Evolutionary conservation across 2,113 vertebrate species (phyloP), one percentile per base, ranked within the genome.

Genomic region (Mastomys natalensis): DNA sequence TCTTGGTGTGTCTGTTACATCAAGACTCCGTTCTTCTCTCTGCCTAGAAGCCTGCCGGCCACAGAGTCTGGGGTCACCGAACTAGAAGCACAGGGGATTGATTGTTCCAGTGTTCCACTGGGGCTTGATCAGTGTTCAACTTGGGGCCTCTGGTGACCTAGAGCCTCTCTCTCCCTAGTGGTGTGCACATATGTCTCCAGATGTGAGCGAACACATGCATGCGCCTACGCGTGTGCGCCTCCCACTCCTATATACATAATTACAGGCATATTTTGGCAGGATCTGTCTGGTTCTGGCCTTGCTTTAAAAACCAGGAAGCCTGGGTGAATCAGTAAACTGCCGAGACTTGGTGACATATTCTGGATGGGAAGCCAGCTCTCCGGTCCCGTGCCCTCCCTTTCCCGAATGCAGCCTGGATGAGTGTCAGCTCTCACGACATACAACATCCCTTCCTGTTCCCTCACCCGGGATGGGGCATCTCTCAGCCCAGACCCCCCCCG

Each of bases 381-480:
- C 2, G 55, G 11, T 12, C 51, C 53, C 1, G 34, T 19, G 4
- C 4, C 89, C 34, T 37, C 31, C 73, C 34, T 40, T 34, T 31
- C 26, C 24, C 0, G 3, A 84, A 10, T 1, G 3, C 4, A 13
- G 37, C 40, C 73, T 45, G 92, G 76, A 31, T 8, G 2, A 2
- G 26, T 53, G 60, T 45, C 24, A 8, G 64, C 74, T 11, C 48
- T 60, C 26, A 1, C 2, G 2, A 24, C n/a, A 11, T 1, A 70
- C 34, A 19, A 3, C 37, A 19, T 5, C 6, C 40, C 22, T 8
- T 2, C 55, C n/a, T 17, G 0, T 11, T 11, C 31, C 58, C 0
- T 1, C 0, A 5, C 24, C 22, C 2, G 0, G 4, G 29, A 40
- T 5, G 19, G 29, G 60, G n/a, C 58, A 15, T 29, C 13, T 51